A percentile compares a stretch with the other conserved stretches of the same genome.
phyloP scores from a whole-genome alignment of 1,140 invertebrate genomes.

The Zaprionus gabonicus region DNA sequence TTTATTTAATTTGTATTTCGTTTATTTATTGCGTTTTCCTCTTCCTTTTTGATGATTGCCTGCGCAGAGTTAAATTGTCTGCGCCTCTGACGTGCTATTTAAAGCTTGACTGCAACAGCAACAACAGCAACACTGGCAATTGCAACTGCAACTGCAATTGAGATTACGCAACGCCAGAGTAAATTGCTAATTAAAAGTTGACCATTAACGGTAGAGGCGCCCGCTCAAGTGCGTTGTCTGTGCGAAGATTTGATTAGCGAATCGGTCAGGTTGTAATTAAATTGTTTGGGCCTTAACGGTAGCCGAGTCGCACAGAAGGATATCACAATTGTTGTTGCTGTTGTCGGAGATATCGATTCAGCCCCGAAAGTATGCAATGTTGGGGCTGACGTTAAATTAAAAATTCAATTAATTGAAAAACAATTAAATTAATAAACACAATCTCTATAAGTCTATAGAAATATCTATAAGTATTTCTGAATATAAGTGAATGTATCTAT shows the following conservation, averaged over 20 bases:
- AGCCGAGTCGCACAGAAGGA: background rate
- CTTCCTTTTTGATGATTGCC: conserved; percentile 9
- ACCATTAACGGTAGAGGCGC: conserved; percentile 39
- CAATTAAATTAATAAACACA: no score
- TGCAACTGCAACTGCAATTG: conserved; percentile 16
- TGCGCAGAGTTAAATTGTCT: conserved; percentile 30
- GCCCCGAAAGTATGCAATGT: conserved; percentile 20
- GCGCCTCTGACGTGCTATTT: conserved; percentile 34
- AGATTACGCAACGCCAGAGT: conserved; percentile 51
- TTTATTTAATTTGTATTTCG: conserved; percentile 75
- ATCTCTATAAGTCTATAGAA: no score
- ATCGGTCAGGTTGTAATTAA: conserved; percentile 27
- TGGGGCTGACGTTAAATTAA: background rate
- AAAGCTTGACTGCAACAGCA: conserved; percentile 11
- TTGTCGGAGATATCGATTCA: conserved; percentile 31
- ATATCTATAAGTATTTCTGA: no score
- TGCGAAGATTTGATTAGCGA: conserved; percentile 34
- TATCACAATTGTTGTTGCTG: conserved; percentile 38
- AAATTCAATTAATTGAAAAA: background rate
- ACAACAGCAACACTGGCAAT: conserved; percentile 6
- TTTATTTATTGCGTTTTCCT: conserved; percentile 47
- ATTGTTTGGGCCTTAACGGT: conserved; percentile 20
- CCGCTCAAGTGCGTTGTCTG: conserved; percentile 47
- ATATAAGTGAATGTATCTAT: no score
- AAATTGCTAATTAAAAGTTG: conserved; percentile 62